Evolutionary conservation across 2,113 vertebrate genomes (phyloP), one percentile per base, ranked within the genome.

Genomic region (Daboia siamensis): DNA sequence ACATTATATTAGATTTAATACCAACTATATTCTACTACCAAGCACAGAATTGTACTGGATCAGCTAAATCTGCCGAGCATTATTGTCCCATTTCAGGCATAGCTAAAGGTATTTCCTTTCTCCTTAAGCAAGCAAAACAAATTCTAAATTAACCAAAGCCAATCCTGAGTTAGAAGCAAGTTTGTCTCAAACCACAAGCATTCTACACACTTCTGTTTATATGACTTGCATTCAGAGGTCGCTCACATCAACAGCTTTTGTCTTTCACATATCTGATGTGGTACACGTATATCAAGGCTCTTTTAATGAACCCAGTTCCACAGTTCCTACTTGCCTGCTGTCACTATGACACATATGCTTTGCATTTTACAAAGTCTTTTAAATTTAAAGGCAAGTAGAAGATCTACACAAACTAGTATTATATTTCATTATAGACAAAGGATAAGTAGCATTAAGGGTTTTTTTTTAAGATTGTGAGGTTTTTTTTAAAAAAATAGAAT

Each of bases 201-300:
- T 97, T 98, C 98, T 96, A 96, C 95, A 94, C 96, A 95, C 96
- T 96, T 97, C 97, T 98, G 98, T 98, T 98, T 98, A 97, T 97
- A 98, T 96, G 97, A 98, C 97, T 97, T 97, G 97, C 95, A 94
- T 95, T 96, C 95, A 96, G 97, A 97, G 97, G 97, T 98, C 97
- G 97, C 96, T 96, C 94, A 96, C 97, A 96, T 97, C 97, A 96
- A 96, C 97, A 97, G 96, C 94, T 97, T 96, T 96, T 93, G 97
- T 97, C 97, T 97, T 97, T 97, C 97, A 96, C 90, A 96, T 97
- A 97, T 96, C 97, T 96, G 95, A 97, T 95, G 94, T 93, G 92
- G 93, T 95, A 96, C 96, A 94, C 97, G 97, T 97, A 97, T 97
- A 96, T 95, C 93, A 95, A 96, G 94, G 95, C 95, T 95, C 97